Conservation (phyloP, 92 coral and sea anemone species). For the Micromussa lordhowensis region DNA sequence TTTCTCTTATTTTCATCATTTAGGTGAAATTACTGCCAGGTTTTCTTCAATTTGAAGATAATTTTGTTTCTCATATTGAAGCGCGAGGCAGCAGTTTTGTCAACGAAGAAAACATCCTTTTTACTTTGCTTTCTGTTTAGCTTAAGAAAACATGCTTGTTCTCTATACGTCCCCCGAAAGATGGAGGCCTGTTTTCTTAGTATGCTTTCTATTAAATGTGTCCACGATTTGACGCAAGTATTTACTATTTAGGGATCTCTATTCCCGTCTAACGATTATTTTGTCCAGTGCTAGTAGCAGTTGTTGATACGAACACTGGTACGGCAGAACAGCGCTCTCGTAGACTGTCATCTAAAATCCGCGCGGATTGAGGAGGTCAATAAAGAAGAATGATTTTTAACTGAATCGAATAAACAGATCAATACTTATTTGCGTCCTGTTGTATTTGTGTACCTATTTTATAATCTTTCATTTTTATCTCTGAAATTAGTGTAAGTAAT, state of each 20-base stretch:
- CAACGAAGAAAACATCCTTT: neutral
- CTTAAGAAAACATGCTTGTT: neutral
- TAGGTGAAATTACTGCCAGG: neutral
- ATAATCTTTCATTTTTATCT: too few relatives aligned
- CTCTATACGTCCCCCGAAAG: neutral
- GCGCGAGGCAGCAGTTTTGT: neutral
- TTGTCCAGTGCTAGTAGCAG: neutral
- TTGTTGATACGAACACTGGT: neutral
- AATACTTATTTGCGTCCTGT: neutral
- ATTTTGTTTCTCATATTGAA: neutral
- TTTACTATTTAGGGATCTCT: neutral
- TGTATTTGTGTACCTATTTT: neutral
- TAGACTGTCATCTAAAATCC: neutral
- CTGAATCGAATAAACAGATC: neutral
- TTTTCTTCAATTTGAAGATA: neutral
- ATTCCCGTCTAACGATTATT: neutral
- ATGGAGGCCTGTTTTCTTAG: neutral
- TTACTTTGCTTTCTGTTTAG: neutral
- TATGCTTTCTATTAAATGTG: neutral
- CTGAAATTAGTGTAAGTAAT: too few relatives aligned
- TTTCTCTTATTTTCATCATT: neutral
- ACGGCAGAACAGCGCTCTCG: neutral
- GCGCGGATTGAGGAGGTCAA: neutral
- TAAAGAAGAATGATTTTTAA: constrained; percentile 1
- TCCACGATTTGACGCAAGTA: neutral